phyloP scores from a whole-genome alignment of 30 jellyfish, hydroid and myxozoan genomes.

The Chironex yamaguchii region DNA sequence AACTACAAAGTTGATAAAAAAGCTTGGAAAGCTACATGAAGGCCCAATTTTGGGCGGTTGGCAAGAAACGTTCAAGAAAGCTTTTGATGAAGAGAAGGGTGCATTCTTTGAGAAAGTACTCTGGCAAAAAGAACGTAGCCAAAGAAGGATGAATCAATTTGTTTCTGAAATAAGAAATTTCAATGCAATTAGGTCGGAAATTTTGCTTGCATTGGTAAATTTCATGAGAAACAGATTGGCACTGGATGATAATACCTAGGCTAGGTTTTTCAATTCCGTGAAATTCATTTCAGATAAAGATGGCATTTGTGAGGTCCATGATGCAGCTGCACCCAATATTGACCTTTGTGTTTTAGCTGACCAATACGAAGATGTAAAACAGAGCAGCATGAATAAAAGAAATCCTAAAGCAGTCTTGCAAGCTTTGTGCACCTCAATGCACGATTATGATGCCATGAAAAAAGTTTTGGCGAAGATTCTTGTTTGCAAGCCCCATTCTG shows the following conservation, averaged over 20 bases:
- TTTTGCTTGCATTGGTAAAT: slow-evolving; percentile 26
- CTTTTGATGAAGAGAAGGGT: slow-evolving; percentile 52
- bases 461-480: slow-evolving; percentile 38
- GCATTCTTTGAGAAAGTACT: slow-evolving; percentile 38
- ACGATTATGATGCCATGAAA: slow-evolving; percentile 47
- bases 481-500: slow-evolving; percentile 62
- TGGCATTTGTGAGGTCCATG: slow-evolving; percentile 25
- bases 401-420: slow-evolving; percentile 37
- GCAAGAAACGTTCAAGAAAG: slow-evolving; percentile 15
- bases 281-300: slow-evolving; percentile 25
- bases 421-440: slow-evolving; percentile 61
- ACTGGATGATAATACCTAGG: slow-evolving; percentile 25
- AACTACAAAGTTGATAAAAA: background rate
- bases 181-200: slow-evolving; percentile 37
- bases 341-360: slow-evolving; percentile 44
- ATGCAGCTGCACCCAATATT: slow-evolving; percentile 42
- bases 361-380: slow-evolving; percentile 51
- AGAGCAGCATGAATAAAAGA: slow-evolving; percentile 47
- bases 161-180: slow-evolving; percentile 45
- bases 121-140: slow-evolving; percentile 42
- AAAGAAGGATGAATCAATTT: slow-evolving; percentile 50
- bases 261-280: slow-evolving; percentile 20
- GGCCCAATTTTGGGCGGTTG: slow-evolving; percentile 31
- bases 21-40: slow-evolving; percentile 42
- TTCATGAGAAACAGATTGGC: slow-evolving; percentile 43